These are phyloP conservation scores for Spondyliosoma cantharus DNA, from an alignment of 2,797 vertebrate species.

Conservation along the genomic window DNA sequence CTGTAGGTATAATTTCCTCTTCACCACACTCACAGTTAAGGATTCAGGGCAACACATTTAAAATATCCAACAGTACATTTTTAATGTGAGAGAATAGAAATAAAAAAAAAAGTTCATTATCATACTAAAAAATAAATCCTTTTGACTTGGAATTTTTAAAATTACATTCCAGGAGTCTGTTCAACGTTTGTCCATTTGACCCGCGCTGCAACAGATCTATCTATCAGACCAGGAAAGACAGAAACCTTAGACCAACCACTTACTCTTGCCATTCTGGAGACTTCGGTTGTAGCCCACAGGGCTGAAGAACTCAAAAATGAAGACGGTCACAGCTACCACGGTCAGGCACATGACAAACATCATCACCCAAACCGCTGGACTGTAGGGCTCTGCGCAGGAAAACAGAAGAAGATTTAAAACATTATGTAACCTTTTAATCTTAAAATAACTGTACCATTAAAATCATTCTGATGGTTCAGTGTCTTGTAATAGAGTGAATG, in stretches of 20 bases:
- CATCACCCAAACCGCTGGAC: constrained; percentile 98
- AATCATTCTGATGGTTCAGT: too few relatives aligned
- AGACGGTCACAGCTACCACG: constrained; percentile 95
- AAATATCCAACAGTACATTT: constrained; percentile 24
- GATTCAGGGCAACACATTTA: constrained; percentile 33
- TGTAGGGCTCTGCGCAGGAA: constrained; percentile 90
- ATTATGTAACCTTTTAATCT: not conserved
- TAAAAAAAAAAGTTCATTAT: not conserved
- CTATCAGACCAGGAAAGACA: constrained; percentile 42
- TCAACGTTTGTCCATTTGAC: constrained; percentile 53
- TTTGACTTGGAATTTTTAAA: constrained; percentile 2
- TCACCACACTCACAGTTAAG: constrained; percentile 34
- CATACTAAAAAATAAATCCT: not conserved
- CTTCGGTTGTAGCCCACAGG: constrained; percentile 96
- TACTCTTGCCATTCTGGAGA: constrained; percentile 92
- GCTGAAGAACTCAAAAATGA: constrained; percentile 98
- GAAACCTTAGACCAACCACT: constrained; percentile 77
- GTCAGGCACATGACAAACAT: constrained; percentile 99
- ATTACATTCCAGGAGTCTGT: constrained; percentile 17
- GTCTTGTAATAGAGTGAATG: too few relatives aligned
- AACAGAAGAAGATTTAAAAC: constrained; percentile 4
- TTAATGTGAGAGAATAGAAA: constrained; percentile 2
- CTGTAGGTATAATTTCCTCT: constrained; percentile 46
- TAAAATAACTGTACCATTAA: too few relatives aligned
- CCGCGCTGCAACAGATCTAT: constrained; percentile 42